Evolutionary conservation across 2,797 vertebrate species (phyloP).

Genomic region (Enteromius viviparus): DNA sequence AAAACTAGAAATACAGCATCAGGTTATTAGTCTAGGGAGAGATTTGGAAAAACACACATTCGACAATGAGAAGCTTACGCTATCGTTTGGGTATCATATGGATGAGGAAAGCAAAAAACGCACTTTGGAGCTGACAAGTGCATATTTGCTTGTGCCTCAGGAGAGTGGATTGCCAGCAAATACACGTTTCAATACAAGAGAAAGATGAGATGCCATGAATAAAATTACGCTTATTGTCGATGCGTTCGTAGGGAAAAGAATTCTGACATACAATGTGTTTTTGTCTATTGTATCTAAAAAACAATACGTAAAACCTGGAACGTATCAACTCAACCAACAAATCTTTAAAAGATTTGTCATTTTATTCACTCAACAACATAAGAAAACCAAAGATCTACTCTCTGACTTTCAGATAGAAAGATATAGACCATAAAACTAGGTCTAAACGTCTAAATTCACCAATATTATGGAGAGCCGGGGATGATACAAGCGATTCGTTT

Average conservation of each 20-base stretch:
- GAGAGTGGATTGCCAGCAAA: conserved; percentile 61
- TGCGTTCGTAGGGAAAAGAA: conserved; percentile 62
- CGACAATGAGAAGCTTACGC: conserved; percentile 38
- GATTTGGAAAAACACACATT: conserved; percentile 45
- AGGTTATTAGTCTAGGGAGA: conserved; percentile 51
- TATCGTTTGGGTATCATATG: conserved; percentile 4
- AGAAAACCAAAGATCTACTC: background rate
- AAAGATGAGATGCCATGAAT: conserved; percentile 70
- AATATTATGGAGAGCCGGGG: conserved; percentile 33
- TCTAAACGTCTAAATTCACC: conserved; percentile 1
- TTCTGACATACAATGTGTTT: conserved; percentile 66
- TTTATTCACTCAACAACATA: background rate
- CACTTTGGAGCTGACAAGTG: conserved; percentile 36
- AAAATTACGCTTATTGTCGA: conserved; percentile 71
- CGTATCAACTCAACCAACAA: conserved; percentile 43
- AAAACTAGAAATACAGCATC: conserved; percentile 53
- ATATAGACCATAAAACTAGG: background rate
- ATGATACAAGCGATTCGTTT: conserved; percentile 37
- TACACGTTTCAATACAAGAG: conserved; percentile 65
- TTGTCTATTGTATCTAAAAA: conserved; percentile 62
- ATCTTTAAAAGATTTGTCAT: background rate
- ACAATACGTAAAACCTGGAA: conserved; percentile 66
- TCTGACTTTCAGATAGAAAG: background rate
- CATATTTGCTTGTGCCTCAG: conserved; percentile 59
- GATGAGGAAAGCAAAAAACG: conserved; percentile 10